Evolutionary conservation across 2,888 invertebrate species (phyloP).

Genomic region (Caenorhabditis sulstoni): DNA sequence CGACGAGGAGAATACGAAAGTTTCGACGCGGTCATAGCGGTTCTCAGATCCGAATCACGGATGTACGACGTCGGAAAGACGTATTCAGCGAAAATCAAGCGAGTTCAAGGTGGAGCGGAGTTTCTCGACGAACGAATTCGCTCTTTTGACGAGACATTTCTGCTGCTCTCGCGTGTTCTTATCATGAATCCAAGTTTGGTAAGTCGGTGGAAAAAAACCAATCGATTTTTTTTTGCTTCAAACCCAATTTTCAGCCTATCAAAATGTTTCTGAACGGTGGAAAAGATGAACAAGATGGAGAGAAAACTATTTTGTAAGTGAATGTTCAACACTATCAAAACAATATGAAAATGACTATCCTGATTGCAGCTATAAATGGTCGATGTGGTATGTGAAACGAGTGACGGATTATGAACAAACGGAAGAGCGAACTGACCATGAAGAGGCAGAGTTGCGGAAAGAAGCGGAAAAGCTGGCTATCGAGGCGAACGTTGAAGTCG

Average conservation of each 20-base stretch:
- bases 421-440: slow-evolving; percentile 9
- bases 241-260: slow-evolving; percentile 45
- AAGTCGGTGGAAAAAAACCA: not conserved
- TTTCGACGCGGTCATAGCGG: slow-evolving; percentile 33
- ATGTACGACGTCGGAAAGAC: slow-evolving; percentile 18
- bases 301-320: slow-evolving; percentile 34
- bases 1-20: slow-evolving; percentile 15
- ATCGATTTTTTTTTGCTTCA: not conserved
- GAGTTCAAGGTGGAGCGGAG: slow-evolving; percentile 1
- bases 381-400: slow-evolving; percentile 41
- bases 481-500: slow-evolving; percentile 17
- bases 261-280: slow-evolving; percentile 41
- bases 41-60: slow-evolving; percentile 22
- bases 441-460: not conserved
- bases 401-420: slow-evolving; percentile 1
- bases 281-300: slow-evolving; percentile 1
- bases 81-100: slow-evolving; percentile 3
- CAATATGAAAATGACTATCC: not conserved
- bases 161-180: slow-evolving; percentile 32
- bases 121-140: slow-evolving; percentile 2
- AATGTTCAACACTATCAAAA: no score
- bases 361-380: slow-evolving; percentile 27
- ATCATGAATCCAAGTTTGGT: slow-evolving; percentile 45
- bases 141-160: slow-evolving; percentile 43
- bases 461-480: slow-evolving; percentile 17